Evolutionary conservation across 2,888 invertebrate species (phyloP), one percentile per base, ranked within the genome.

Genomic region (Torymus tubicola): DNA sequence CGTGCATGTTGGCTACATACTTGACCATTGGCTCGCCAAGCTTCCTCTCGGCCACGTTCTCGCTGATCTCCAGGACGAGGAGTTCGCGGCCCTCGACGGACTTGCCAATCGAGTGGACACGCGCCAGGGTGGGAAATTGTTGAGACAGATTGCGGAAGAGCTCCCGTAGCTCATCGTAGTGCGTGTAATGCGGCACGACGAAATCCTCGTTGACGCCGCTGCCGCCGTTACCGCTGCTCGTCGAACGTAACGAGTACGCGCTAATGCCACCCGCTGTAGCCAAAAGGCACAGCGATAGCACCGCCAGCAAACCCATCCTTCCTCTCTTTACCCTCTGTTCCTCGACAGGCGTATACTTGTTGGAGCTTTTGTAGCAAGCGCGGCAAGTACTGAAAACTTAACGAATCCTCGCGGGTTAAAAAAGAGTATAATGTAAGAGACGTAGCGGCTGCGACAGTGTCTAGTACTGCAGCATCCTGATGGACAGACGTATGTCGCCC

Each of bases 1-100:
- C 98, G 89, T 99, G 98, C 98, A 99, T 98, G 88, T 98, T 98
- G 13, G 96, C 98, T 80, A 98, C 96, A 92, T 96, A 97, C 89
- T 98, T 98, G 85, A 98, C 95, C 93, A 97, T 96, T 0, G 98
- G 98, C 85, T 96, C 94, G 16, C 93, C 92, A 88, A 94, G 90
- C 90, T 93, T 92, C 87, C 93, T 89, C 85, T 91, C 88, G 77
- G 90, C 87, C 53, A 95, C 95, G 91, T 96, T 95, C 85, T 94
- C 93, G 71, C 95, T 94, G 81, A 96, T 96, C 91, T 98, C 96
- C 73, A 98, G 87, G 8, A 95, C 97, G 92, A 96, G 93, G 78
- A 99, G 91, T 83, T 96, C 95, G 14, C 96, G 93, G 53, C 95
- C 95, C 90, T 96, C 93, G 0, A 96, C 95, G 0, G 97, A 97